Percentiles rank a stretch among this genome's conserved stretches.
Evolutionary conservation across 2,888 invertebrate species (phyloP).

Genomic region (Stenchaetothrips biformis): DNA sequence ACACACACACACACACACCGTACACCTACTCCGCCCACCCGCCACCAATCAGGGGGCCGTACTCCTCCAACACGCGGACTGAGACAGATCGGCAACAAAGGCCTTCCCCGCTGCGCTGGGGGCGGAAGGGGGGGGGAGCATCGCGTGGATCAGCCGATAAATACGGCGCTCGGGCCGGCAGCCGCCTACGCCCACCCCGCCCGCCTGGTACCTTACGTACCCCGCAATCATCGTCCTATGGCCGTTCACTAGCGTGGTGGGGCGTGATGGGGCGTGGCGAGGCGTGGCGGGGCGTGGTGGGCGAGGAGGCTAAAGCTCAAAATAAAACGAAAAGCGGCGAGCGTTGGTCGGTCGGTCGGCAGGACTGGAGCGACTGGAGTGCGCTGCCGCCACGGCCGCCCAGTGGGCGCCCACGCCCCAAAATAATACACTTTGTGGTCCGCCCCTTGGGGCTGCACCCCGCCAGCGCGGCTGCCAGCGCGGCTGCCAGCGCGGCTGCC

Average conservation of each 20-base stretch:
- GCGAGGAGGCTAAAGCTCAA: not conserved
- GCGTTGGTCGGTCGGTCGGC: too few relatives aligned
- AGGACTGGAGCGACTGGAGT: too few relatives aligned
- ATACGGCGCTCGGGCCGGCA: not conserved
- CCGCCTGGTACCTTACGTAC: not conserved
- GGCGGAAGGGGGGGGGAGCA: not conserved
- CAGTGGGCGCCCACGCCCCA: too few relatives aligned
- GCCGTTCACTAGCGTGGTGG: not conserved
- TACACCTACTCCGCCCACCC: not conserved
- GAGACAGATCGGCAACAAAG: not conserved
- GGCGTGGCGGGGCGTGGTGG: not conserved
- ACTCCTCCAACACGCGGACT: not conserved
- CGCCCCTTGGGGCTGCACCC: too few relatives aligned
- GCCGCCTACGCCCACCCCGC: too few relatives aligned
- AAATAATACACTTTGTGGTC: too few relatives aligned
- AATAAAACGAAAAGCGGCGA: too few relatives aligned
- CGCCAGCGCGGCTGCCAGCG: too few relatives aligned
- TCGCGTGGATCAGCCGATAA: not conserved
- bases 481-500: too few relatives aligned
- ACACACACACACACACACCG: not conserved
- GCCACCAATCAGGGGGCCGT: not conserved
- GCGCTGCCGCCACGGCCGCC: too few relatives aligned
- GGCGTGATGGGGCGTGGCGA: not conserved
- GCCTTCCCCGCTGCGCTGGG: not conserved
- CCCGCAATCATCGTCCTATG: not conserved